Base-by-base conservation (phyloP, 2,888 invertebrate species). In the Piscicola geometra region DNA sequence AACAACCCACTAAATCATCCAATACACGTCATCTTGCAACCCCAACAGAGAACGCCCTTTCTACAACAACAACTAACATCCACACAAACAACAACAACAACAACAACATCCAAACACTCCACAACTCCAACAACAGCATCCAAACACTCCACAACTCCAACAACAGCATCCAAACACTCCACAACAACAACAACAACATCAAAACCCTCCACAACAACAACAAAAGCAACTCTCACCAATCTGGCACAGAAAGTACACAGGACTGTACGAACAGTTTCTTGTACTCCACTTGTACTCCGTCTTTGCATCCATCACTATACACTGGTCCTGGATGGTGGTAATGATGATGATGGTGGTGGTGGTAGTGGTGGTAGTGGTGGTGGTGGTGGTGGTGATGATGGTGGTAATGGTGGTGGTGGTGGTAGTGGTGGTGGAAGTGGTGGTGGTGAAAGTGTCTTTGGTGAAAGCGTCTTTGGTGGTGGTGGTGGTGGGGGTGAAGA, bases 241-340 rank as follows among this genome's bases (percentile, higher is more conserved):
- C 30, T 73, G 73, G n/a, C 73, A 73, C 5, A 73, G n/a, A 33
- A 73, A 73, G 73, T 50, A 73, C 15, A 73, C 28, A 12, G 73
- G 73, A 5, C 35, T 25, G 5, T 52, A 28, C 25, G 35, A 0
- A 33, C 73, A 73, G 25, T 33, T 33, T 21, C n/a, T 73, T 21
- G 73, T 32, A 36, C 28, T 36, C 73, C 73, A 73, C 1, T 28
- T 15, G 41, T 73, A 73, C 32, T 64, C 56, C 18, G n/a, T 21
- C 2, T 52, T 52, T 41, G 15, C 28, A 41, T 71, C 56, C 35
- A 73, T 64, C 64, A 64, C 60, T 41, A 73, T 30, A 33, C 73
- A 73, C 60, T 71, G 52, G 50, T 71, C 52, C 36, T 71, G n/a
- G 71, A 25, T 47, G 50, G 69, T 33, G 35, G 25, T n/a, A 21